Evolutionary conservation across 1,140 invertebrate species (phyloP), one percentile per base, ranked within the genome.

Genomic region (Elymnias hypermnestra): DNA sequence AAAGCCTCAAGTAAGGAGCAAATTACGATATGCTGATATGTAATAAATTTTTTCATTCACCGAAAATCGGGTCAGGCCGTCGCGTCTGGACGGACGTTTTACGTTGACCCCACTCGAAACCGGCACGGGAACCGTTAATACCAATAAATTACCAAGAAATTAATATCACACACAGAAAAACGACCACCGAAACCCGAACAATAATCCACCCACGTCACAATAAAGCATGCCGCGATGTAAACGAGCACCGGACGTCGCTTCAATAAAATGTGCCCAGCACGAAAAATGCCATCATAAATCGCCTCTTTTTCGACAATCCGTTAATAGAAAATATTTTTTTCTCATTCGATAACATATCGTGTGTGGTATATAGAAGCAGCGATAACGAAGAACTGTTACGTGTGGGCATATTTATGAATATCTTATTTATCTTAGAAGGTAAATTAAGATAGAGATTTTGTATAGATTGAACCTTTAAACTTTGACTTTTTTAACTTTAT

Each of bases 261-360:
- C 13, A 52, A 53, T 53, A 63, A 54, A 62, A 64, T 51, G 51
- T 39, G 47, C 49, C 46, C 52, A 60, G 52, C 45, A 39, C 45
- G 35, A 26, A 53, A 37, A 50, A 53, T 29, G 26, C 26, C 26
- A 48, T 29, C 29, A 48, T 52, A 54, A 46, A 55, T 55, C 60
- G 48, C 43, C 58, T 51, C 28, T 60, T 39, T 61, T 56, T 48
- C 42, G 47, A 61, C 58, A 59, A 8, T 25, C 3, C 5, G 62
- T 61, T 57, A 33, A 45, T 61, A 61, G 45, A 61, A 48, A 44
- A 44, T 48, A 42, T 56, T 35, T 55, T 45, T 42, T 38, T 33
- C 28, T 7, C 22, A 31, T n/a, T n/a, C n/a, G n/a, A n/a, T n/a
- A 52, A 47, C 33, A 9, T 31, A 29, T 41, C 14, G 23, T 22